Percentiles rank a stretch among this genome's conserved stretches.
These are phyloP conservation scores for Automeris io DNA, from an alignment of 2,888 invertebrate genomes.

Conservation along the genomic window DNA sequence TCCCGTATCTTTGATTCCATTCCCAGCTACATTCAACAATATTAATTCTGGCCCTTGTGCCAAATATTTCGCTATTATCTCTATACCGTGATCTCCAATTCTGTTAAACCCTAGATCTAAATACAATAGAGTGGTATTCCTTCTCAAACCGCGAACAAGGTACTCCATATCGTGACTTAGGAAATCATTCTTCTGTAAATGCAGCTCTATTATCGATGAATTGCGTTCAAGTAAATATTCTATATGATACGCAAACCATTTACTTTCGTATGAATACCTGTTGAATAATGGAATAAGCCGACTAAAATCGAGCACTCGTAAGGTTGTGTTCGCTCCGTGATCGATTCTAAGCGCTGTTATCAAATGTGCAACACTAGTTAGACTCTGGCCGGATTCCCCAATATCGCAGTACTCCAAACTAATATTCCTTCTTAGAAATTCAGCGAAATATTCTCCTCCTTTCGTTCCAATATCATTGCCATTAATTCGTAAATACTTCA, in stretches of 20 bases:
- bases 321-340: constrained; percentile 41
- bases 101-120: constrained; percentile 78
- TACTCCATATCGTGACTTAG: constrained; percentile 78
- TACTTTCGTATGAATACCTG: constrained; percentile 57
- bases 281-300: constrained; percentile 51
- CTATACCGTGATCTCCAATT: constrained; percentile 77
- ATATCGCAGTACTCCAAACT: constrained; percentile 71
- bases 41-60: constrained; percentile 62
- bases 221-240: constrained; percentile 57
- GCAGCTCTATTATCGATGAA: constrained; percentile 66
- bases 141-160: constrained; percentile 64
- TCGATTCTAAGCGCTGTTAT: constrained; percentile 61
- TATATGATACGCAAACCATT: constrained; percentile 71
- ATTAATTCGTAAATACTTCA: constrained; percentile 72
- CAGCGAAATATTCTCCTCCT: constrained; percentile 71
- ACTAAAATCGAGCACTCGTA: constrained; percentile 59
- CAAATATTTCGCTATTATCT: constrained; percentile 73
- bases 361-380: constrained; percentile 73
- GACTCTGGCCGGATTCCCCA: constrained; percentile 75
- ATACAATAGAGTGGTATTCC: constrained; percentile 70
- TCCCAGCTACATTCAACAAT: constrained; percentile 74
- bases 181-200: constrained; percentile 78
- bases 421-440: constrained; percentile 60
- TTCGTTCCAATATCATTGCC: constrained; percentile 77
- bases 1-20: constrained; percentile 74